Evolutionary conservation across 92 coral and sea anemone genomes (phyloP), one percentile per base, ranked within the genome.

Genomic region (Palythoa heliodiscus): DNA sequence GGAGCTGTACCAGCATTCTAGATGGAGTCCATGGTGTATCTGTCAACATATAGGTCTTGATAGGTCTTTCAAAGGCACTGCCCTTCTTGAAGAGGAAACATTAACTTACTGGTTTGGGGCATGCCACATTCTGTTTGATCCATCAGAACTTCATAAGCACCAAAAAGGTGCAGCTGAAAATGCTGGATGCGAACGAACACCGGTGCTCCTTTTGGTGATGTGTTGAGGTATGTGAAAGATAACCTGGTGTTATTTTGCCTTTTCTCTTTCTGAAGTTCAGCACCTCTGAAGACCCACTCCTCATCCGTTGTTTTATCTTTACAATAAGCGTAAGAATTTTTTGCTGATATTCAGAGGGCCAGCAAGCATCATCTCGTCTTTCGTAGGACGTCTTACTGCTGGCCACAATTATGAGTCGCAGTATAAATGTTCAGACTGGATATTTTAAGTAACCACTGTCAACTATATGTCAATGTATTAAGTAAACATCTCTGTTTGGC

Each of bases 251-350:
- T 19, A 20, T 58, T 60, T 24, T 71, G n/a, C 76, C 75, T 40
- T n/a, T 57, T 57, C 81, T 87, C 90, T 12, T 67, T 70, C 67
- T 87, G 86, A 38, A 87, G 74, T 57, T 73, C 82, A 55, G 73
- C 87, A n/a, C 72, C 87, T 29, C 87, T 82, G 5, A 82, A 24
- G 61, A 72, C 24, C 87, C 82, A 80, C 16, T 64, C 68, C 16
- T 82, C 85, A 50, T 73, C 86, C 4, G 73, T 70, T 76, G 58
- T 77, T 53, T 4, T 52, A 3, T 75, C 58, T 10, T 22, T 67
- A 43, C 68, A 19, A 35, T 71, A 85, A 15, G 75, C 50, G 14
- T 68, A 43, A 5, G 50, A 81, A n/a, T n/a, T n/a, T n/a, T n/a
- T n/a, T n/a, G n/a, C n/a, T n/a, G n/a, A n/a, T n/a, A n/a, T n/a